A percentile compares a stretch with the other conserved stretches of the same genome.
phyloP scores from a whole-genome alignment of 2,888 invertebrate species.

The Chirona hameri region DNA sequence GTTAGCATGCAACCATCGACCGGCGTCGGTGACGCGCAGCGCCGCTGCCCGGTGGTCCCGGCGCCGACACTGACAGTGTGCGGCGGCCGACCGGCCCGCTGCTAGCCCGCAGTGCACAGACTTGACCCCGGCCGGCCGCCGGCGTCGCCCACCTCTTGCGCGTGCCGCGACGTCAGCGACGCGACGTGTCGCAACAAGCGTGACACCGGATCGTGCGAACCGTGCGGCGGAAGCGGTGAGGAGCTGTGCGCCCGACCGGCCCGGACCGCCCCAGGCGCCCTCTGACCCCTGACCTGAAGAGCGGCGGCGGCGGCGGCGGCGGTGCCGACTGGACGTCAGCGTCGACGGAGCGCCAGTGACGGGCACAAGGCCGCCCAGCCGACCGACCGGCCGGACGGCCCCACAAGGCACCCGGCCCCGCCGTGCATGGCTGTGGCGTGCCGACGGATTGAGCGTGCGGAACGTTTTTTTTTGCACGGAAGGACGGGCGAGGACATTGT shows the following conservation, averaged over 20 bases:
- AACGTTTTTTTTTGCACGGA: no score
- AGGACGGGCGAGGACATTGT: not conserved
- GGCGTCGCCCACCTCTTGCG: not conserved
- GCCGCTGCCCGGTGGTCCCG: not conserved
- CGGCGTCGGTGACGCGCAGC: no score
- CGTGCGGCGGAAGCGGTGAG: no score
- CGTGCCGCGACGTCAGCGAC: not conserved
- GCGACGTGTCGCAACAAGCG: no score
- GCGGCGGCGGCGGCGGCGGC: not conserved
- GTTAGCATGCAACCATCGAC: constrained; percentile 22
- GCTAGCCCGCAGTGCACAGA: not conserved
- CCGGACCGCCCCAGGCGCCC: not conserved
- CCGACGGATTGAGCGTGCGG: no score
- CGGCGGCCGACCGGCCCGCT: not conserved
- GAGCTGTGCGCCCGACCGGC: not conserved
- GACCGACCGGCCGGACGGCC: not conserved
- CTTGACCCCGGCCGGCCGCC: not conserved
- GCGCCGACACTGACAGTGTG: not conserved
- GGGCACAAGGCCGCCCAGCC: constrained; percentile 1
- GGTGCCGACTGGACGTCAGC: not conserved
- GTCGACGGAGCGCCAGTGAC: not conserved
- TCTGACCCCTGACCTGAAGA: not conserved
- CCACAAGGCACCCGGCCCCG: not conserved
- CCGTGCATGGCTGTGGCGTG: not conserved
- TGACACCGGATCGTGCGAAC: no score